Conservation (phyloP, 2,888 invertebrate genomes). For the Amphipyra tragopoginis region DNA sequence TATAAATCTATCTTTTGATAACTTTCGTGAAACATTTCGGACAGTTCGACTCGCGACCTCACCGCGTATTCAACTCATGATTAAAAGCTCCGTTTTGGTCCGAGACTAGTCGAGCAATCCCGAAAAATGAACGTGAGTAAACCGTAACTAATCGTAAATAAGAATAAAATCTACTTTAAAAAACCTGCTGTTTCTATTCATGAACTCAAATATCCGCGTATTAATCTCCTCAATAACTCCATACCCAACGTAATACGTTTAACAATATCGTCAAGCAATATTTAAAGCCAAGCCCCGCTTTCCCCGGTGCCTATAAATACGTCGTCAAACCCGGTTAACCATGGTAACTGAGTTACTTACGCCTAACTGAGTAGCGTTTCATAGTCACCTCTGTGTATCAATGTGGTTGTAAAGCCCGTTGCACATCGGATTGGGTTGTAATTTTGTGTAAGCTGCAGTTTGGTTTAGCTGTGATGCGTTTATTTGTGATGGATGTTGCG, state of each 20-base stretch:
- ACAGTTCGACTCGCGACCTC: no score
- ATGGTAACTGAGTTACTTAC: slow-evolving; percentile 63
- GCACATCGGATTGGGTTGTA: slow-evolving; percentile 37
- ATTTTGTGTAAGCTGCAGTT: slow-evolving; percentile 23
- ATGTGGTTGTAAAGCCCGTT: slow-evolving; percentile 41
- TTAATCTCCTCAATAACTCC: slow-evolving; percentile 3
- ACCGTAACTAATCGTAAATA: no score
- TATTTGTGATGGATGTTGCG: not conserved
- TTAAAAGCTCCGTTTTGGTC: no score
- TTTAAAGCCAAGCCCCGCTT: slow-evolving; percentile 29
- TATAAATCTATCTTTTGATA: no score
- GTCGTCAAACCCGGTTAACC: slow-evolving; percentile 59
- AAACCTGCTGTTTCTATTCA: no score
- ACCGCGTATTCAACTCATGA: no score
- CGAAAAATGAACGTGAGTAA: no score
- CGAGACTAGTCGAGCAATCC: no score
- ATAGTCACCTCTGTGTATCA: slow-evolving; percentile 43
- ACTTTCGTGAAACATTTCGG: no score
- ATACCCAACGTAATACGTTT: slow-evolving; percentile 10
- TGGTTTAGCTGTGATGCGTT: slow-evolving; percentile 3
- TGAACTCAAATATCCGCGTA: not conserved
- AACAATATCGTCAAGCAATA: slow-evolving; percentile 20
- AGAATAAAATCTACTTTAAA: no score
- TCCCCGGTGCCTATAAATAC: slow-evolving; percentile 62
- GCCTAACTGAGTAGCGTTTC: slow-evolving; percentile 53